Base-by-base conservation (phyloP, 2,888 invertebrate genomes). In the Siphonodentalium dalli region DNA sequence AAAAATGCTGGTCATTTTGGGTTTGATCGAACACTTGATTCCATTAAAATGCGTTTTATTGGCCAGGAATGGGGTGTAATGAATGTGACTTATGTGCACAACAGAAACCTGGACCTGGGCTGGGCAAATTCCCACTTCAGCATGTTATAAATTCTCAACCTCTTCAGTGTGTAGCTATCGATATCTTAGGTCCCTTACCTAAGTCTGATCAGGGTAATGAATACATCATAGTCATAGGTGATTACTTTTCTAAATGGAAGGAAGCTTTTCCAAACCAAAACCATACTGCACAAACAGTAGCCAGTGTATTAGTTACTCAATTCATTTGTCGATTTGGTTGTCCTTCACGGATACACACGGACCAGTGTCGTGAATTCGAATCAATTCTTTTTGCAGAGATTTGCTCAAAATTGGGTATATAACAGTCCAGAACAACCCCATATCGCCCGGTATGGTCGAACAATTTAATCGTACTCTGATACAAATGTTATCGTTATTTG, bases 91-190 rank as follows among this genome's bases (percentile, higher is more conserved):
- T 50, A 4, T 64, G 64, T 47, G 54, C 58, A 26, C 31, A 46
- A 11, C 23, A 55, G 20, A 64, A 64, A 51, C 51, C 57, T n/a
- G 60, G 59, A 24, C 57, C 62, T 20, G 63, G 60, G 11, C 4
- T 42, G 13, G 55, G 55, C 1, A 63, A 51, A 34, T 58, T 53
- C 9, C 54, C 53, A 6, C 42, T 63, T 18, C 18, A 49, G 44
- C 58, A 56, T n/a, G 28, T 40, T 33, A 21, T 29, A 11, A 42
- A 46, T 15, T n/a, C 50, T 28, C 13, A 34, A 23, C 50, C 37
- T 7, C 11, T 34, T 23, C 43, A 54, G 24, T 8, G 31, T 11
- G 13, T 29, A 11, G 31, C 9, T 11, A 9, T 29, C 9, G 31
- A 29, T 13, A 29, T 29, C 31, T 11, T n/a, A n/a, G n/a, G 31